Evolutionary conservation across 2,113 vertebrate species (phyloP), one percentile per base, ranked within the genome.

Genomic region (Macquaria ambigua): DNA sequence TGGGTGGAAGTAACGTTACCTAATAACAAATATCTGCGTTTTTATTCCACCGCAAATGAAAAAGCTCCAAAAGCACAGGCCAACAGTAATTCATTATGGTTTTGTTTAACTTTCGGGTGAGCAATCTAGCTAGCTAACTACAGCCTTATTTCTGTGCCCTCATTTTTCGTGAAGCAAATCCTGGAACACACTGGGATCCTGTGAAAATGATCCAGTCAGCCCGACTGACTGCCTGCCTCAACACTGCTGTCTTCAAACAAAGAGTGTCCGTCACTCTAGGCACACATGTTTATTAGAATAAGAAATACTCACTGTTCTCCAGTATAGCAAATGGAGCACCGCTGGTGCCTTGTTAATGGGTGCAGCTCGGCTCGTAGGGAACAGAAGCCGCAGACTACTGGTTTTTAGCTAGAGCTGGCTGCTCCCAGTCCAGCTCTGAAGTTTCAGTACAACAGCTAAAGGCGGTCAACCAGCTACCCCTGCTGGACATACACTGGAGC

Each of bases 261-360:
- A 58, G 31, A 0, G 16, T 25, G 62, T 5, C 61, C 55, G 31
- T 80, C 23, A 8, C 28, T 41, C 21, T 1, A 10, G 46, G 50
- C 46, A 25, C 18, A 52, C 50, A 23, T 21, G 16, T 52, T 39
- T 43, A 52, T 70, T 6, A 69, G 1, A 6, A 11, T 16, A n/a
- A 73, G 18, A 23, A 50, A 85, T 86, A 93, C 94, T 94, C 83
- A 94, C 94, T 41, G 86, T 83, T 84, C 55, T 68, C 74, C 71
- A 61, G 79, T 25, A 72, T 25, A 79, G 64, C 81, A 31, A 71
- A 71, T n/a, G 74, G 72, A 52, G 70, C 86, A 64, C 83, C 61
- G 79, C 77, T 79, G 77, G 81, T 77, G 70, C 37, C 75, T 62
- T 18, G 70, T 70, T 68, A 34, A 41, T 81, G 90, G 90, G 82